A percentile compares a stretch with the other conserved stretches of the same genome.
Conservation (phyloP, 2,113 vertebrate species). For the Eira barbara region DNA sequence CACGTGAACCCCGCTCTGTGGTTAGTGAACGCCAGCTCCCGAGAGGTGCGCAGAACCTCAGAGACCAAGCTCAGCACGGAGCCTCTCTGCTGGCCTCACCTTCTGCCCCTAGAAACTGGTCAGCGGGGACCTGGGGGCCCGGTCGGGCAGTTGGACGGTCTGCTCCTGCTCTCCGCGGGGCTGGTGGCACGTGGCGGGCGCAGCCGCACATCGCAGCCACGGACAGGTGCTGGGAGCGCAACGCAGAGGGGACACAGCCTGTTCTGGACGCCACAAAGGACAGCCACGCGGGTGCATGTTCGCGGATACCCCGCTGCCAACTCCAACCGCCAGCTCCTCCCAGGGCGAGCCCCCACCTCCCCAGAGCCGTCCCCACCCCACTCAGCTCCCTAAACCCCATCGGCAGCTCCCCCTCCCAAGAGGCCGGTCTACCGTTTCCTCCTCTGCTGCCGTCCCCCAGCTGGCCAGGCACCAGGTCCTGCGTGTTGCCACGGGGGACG, state of each 20-base stretch:
- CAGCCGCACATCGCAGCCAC: neutral
- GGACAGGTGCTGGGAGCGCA: neutral
- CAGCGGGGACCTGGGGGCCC: neutral
- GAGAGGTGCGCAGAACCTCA: neutral
- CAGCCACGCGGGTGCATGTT: fast-evolving
- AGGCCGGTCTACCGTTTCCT: neutral
- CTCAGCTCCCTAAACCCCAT: neutral
- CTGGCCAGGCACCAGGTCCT: neutral
- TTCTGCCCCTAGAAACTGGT: neutral
- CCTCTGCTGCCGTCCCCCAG: neutral
- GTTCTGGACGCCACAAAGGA: neutral
- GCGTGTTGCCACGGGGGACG: fast-evolving
- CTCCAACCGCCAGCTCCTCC: neutral
- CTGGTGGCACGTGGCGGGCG: neutral
- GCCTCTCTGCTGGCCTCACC: neutral
- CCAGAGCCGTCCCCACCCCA: neutral
- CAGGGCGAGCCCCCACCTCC: neutral
- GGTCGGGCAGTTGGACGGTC: neutral
- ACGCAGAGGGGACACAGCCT: fast-evolving
- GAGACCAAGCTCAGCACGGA: neutral
- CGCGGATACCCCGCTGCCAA: fast-evolving
- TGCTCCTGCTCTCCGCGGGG: too few relatives aligned
- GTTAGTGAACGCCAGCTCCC: neutral
- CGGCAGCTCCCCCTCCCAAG: neutral
- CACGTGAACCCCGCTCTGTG: too few relatives aligned